Evolutionary conservation across 2,113 vertebrate species (phyloP), one percentile per base, ranked within the genome.

Genomic region (Sinocyclocheilus anshuiensis): DNA sequence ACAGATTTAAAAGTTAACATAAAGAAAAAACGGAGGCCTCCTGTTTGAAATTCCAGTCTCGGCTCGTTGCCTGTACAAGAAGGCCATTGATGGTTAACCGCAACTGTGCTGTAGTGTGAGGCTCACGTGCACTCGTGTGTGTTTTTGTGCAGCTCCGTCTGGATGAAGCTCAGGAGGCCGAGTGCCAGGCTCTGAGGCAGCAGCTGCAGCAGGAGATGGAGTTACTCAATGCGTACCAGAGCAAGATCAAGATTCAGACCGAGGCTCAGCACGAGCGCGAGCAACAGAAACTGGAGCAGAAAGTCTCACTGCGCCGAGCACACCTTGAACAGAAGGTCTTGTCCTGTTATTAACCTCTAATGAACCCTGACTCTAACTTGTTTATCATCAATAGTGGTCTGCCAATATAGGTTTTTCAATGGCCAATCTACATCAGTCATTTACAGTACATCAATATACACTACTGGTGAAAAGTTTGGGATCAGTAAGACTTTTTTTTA

Each of bases 131-230:
- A n/a, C 50, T 24, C 48, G 42, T 84, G 61, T 86, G 85, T 75
- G 85, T 83, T 24, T 81, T 29, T 71, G 13, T 89, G 1, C 94
- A 99, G 98, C 95, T 99, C 90, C 97, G 98, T 92, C 97, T 99
- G 93, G 98, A 99, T 7, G 97, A 99, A 94, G 97, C 98, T 91
- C 98, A 99, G 94, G 98, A 99, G 96, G 97, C 98, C 0, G 98
- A 99, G 95, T 99, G 97, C 96, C 98, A 99, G 94, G 98, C 97
- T 90, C 95, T 99, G 94, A 96, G 97, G 95, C 96, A 98, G 93
- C 98, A 99, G 94, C 97, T 99, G 93, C 97, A 99, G 95, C 98
- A 99, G 94, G 98, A 99, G 95, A 98, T 99, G 98, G 98, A 99
- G 96, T 97, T 99, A 91, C 97, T 99, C 92, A 98, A 98, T 12